Percentiles rank a stretch among this genome's conserved stretches.
Conservation (phyloP, 1,140 invertebrate genomes). For the Eciton burchellii region DNA sequence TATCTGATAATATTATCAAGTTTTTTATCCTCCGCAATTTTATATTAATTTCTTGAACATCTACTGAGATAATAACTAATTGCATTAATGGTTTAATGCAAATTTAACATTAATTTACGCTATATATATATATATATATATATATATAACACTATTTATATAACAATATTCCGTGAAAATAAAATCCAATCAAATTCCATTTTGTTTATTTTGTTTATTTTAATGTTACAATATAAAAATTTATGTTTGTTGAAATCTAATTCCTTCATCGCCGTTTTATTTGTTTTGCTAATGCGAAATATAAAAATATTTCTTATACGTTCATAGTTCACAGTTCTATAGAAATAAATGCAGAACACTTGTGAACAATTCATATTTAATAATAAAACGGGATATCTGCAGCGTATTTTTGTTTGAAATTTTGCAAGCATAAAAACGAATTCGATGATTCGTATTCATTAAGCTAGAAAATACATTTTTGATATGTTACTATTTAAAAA, state of each 20-base stretch:
- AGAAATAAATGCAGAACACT: not conserved
- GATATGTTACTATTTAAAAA: conserved; percentile 5
- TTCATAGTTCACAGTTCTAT: too few species aligned
- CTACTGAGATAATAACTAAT: not conserved
- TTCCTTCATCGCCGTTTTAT: not conserved
- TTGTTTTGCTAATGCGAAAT: not conserved
- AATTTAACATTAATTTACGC: too few species aligned
- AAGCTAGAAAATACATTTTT: not conserved
- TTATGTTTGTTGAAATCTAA: conserved; percentile 28
- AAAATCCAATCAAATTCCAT: not conserved
- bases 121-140: too few species aligned
- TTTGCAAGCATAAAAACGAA: conserved; percentile 21
- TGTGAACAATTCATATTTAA: conserved; percentile 1
- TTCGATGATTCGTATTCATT: conserved; percentile 9
- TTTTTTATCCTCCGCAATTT: not conserved
- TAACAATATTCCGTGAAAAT: conserved; percentile 6
- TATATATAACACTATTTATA: too few species aligned
- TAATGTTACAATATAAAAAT: not conserved
- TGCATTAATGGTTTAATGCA: too few species aligned
- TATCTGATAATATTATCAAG: not conserved
- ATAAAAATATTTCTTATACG: not conserved
- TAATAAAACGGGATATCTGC: conserved; percentile 24
- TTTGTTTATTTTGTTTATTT: conserved; percentile 7
- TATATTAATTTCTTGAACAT: not conserved
- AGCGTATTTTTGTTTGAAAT: conserved; percentile 22